A percentile compares a stretch with the other conserved stretches of the same genome.
phyloP scores from a whole-genome alignment of 2,888 invertebrate species.

The Plebejus anna region DNA sequence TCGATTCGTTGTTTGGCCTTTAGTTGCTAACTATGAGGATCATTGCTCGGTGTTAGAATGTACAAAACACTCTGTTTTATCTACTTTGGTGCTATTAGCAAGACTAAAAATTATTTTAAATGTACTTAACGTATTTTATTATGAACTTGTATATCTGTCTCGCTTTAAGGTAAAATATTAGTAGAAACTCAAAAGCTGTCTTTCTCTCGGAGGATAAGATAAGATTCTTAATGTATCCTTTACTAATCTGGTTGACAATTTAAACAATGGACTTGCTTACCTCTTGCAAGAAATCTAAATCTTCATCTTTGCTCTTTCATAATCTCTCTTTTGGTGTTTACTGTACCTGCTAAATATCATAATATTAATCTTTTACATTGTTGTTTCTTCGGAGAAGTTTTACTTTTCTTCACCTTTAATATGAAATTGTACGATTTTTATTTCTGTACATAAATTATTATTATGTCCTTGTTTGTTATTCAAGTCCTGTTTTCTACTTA shows the following conservation, averaged over 20 bases:
- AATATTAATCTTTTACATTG: background rate
- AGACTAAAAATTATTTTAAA: constrained; percentile 19
- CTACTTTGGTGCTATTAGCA: constrained; percentile 28
- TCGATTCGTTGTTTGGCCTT: background rate
- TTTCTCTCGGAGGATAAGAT: background rate
- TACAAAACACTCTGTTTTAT: constrained; percentile 15
- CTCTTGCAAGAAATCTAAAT: background rate
- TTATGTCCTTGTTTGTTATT: background rate
- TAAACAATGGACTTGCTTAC: background rate
- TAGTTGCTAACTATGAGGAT: background rate
- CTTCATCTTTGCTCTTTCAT: background rate
- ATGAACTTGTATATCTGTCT: constrained; percentile 6
- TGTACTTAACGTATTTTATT: constrained; percentile 25
- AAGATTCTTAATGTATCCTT: background rate
- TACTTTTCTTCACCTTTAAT: background rate
- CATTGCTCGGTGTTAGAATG: constrained; percentile 17
- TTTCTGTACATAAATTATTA: background rate
- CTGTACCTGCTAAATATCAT: background rate
- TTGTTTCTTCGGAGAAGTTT: background rate
- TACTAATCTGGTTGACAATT: background rate
- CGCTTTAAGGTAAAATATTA: background rate
- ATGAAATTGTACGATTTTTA: background rate
- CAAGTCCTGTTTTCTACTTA: background rate
- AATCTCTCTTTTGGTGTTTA: background rate
- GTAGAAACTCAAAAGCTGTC: background rate